Base-by-base conservation (phyloP, 2,113 vertebrate species). In the Pluvialis apricaria region DNA sequence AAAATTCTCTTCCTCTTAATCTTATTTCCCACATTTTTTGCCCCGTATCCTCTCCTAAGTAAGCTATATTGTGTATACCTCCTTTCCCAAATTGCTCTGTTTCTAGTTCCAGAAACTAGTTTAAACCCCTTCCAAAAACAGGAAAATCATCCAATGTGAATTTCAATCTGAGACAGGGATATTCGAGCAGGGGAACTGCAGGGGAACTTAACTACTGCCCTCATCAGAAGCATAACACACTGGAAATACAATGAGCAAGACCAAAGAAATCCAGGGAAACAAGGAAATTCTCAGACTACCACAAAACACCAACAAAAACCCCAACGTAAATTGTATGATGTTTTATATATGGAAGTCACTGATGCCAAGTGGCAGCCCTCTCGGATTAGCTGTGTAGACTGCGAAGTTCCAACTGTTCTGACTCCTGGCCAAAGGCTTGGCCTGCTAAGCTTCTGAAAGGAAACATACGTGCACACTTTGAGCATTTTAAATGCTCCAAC, bases 361-460 rank as follows among this genome's bases (percentile, higher is more conserved):
- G 68, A 68, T 73, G 96, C 91, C 90, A 97, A 93, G 79, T 93
- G 96, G 88, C 88, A 97, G 79, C 71, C 70, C 69, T 66, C 60
- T 93, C 13, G 5, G 61, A 83, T 83, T 85, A 96, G 75, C 70
- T 86, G 84, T 86, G 72, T 72, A 94, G 93, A n/a, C 92, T 97
- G 90, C 32, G 7, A 92, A 95, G 71, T 90, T 96, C 94, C 88
- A 94, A 93, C 82, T 89, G 70, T 86, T 94, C 86, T 95, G 92
- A 96, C n/a, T 86, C 73, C 52, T 36, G 45, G 91, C 91, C 94
- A 96, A 88, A 92, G 86, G 54, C 38, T 40, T 91, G 72, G 90
- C 61, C 68, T 85, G 72, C 82, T 94, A 94, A 95, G 81, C 79
- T 93, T 95, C 64, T 97, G 90, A 97, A 95, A 96, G 76, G 92